phyloP scores from a whole-genome alignment of 2,888 invertebrate genomes.

The Formica aserva region DNA sequence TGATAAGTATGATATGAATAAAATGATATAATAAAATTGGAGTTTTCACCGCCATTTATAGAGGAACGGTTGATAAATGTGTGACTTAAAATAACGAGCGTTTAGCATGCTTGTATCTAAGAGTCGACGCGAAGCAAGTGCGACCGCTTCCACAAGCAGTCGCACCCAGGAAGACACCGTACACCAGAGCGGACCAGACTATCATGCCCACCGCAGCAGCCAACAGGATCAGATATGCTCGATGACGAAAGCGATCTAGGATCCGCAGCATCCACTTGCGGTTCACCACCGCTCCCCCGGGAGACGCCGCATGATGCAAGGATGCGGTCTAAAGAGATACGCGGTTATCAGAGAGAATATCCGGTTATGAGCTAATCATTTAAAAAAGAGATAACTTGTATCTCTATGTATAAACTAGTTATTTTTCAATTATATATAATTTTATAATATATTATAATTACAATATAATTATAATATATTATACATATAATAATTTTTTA shows the following conservation, averaged over 20 bases:
- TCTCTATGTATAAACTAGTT: not conserved
- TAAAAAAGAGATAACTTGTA: not conserved
- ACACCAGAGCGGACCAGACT: conserved; percentile 71
- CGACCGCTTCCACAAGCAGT: conserved; percentile 73
- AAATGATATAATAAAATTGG: not conserved
- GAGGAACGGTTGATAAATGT: not conserved
- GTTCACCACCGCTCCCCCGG: conserved; percentile 24
- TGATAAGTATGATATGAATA: not conserved
- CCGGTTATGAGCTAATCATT: not conserved
- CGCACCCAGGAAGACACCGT: conserved; percentile 75
- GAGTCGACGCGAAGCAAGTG: conserved; percentile 59
- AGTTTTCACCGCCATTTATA: not conserved
- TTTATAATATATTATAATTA: no score
- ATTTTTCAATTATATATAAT: not conserved
- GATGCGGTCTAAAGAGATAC: conserved; percentile 22
- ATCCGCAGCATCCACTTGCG: conserved; percentile 50
- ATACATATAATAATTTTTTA: no score
- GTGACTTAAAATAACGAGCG: conserved; percentile 63
- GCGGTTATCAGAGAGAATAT: conserved; percentile 21
- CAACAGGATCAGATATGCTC: conserved; percentile 58
- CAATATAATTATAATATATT: no score
- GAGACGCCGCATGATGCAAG: conserved; percentile 20
- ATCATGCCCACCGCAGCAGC: conserved; percentile 71
- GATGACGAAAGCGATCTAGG: conserved; percentile 57
- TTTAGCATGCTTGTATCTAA: conserved; percentile 61